Conservation (phyloP, 35 echinoderm and acorn worm species). For the Apostichopus parvimensis region DNA sequence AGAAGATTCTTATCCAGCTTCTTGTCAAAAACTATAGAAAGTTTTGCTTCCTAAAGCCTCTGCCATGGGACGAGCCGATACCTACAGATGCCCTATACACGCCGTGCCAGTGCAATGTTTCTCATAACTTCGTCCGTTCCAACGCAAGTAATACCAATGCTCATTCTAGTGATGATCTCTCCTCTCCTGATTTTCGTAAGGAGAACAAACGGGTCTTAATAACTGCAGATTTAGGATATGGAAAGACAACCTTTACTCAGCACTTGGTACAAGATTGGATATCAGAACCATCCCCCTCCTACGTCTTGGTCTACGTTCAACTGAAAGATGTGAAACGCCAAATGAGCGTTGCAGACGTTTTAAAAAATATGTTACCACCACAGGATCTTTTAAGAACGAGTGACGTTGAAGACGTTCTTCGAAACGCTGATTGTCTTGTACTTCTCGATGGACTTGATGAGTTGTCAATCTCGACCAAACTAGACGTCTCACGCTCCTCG, state of each 20-base stretch:
- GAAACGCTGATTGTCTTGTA: not conserved
- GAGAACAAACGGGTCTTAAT: not conserved
- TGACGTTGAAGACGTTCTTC: not conserved
- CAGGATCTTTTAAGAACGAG: too few relatives aligned
- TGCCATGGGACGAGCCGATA: constrained; percentile 24
- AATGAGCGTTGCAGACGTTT: not conserved
- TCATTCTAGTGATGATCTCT: constrained; percentile 15
- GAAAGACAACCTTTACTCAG: constrained; percentile 41
- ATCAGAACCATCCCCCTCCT: not conserved
- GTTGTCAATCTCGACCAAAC: not conserved
- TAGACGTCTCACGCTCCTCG: not conserved
- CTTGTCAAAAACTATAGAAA: not conserved
- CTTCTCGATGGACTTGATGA: constrained; percentile 46
- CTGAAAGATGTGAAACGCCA: not conserved
- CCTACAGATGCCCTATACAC: constrained; percentile 15
- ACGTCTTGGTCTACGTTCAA: constrained; percentile 20
- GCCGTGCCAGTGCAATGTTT: not conserved
- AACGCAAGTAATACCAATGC: not conserved
- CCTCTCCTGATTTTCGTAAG: too few relatives aligned
- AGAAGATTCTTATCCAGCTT: too few relatives aligned
- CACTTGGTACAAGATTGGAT: constrained; percentile 18
- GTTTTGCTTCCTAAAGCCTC: constrained; percentile 15
- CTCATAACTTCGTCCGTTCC: not conserved
- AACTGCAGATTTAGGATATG: constrained; percentile 30
- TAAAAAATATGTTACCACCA: not conserved